These are phyloP conservation scores for Porites lobata DNA, from an alignment of 92 coral and sea anemone species.

Conservation along the genomic window DNA sequence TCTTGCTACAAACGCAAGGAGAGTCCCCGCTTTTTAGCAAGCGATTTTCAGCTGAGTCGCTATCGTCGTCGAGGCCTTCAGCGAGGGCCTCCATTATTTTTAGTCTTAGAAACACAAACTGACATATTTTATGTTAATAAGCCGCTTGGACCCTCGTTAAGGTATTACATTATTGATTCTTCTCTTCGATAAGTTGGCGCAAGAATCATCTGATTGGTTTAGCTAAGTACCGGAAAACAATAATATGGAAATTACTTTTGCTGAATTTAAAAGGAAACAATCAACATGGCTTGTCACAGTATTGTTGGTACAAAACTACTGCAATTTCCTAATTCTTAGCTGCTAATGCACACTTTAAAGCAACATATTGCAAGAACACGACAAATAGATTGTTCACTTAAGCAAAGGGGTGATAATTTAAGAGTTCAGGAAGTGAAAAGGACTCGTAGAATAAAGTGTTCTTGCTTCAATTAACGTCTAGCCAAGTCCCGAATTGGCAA, in stretches of 20 bases:
- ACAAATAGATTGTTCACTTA: conserved; percentile 15
- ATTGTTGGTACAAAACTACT: background rate
- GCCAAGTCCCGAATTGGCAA: background rate
- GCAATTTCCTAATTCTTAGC: conserved; percentile 16
- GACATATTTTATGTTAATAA: conserved; percentile 45
- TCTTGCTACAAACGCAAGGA: conserved; percentile 76
- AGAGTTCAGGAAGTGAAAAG: background rate
- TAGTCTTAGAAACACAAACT: conserved; percentile 15
- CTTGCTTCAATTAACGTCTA: background rate
- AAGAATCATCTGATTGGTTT: conserved; percentile 31
- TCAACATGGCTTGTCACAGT: background rate
- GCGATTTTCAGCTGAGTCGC: conserved; percentile 44
- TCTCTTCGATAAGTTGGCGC: conserved; percentile 14
- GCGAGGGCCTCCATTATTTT: conserved; percentile 38
- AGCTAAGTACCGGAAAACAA: conserved; percentile 27
- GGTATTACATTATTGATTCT: conserved; percentile 35
- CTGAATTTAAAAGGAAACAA: conserved; percentile 17
- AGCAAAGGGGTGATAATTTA: conserved; percentile 6
- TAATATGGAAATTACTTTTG: conserved; percentile 29
- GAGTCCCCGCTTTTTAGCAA: conserved; percentile 43
- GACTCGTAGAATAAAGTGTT: no score
- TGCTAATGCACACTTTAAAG: conserved; percentile 13
- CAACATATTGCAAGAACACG: background rate
- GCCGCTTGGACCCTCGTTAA: conserved; percentile 3
- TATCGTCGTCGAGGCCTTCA: conserved; percentile 47